These are phyloP conservation scores for Cheumatopsyche charites DNA, from an alignment of 1,140 invertebrate genomes.

Conservation along the genomic window DNA sequence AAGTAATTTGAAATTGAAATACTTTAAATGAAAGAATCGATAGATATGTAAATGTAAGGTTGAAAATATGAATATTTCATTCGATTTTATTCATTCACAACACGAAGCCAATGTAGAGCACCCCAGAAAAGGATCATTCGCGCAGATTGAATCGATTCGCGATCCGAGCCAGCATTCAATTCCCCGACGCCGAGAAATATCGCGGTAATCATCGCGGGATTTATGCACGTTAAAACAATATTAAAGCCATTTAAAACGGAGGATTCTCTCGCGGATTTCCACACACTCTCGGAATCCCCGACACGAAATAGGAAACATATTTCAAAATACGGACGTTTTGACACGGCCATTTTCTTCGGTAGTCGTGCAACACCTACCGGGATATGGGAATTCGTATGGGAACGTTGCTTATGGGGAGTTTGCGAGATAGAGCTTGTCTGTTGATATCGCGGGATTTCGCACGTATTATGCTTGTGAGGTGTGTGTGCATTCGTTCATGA, in stretches of 20 bases:
- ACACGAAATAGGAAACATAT: constrained; percentile 27
- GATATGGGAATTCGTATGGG: too few species aligned
- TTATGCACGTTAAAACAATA: constrained; percentile 26
- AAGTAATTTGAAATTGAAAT: too few species aligned
- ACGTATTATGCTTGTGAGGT: not conserved
- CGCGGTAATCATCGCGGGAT: constrained; percentile 30
- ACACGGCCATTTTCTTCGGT: constrained; percentile 19
- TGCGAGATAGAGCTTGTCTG: too few species aligned
- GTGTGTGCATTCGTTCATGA: not conserved
- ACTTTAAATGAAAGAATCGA: too few species aligned
- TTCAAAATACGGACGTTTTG: constrained; percentile 26
- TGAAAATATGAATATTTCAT: too few species aligned
- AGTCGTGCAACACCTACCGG: not conserved
- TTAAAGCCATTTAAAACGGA: constrained; percentile 27
- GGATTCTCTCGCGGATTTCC: constrained; percentile 3
- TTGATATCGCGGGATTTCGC: constrained; percentile 9
- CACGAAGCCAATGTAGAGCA: too few species aligned
- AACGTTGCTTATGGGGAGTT: too few species aligned
- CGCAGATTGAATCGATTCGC: constrained; percentile 21
- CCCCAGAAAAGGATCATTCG: not conserved
- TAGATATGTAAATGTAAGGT: too few species aligned
- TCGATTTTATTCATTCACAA: too few species aligned
- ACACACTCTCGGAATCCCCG: not conserved
- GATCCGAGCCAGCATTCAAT: not conserved
- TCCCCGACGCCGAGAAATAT: constrained; percentile 11